Evolutionary conservation across 2,888 invertebrate genomes (phyloP).

Genomic region (Pemphredon lugubris): DNA sequence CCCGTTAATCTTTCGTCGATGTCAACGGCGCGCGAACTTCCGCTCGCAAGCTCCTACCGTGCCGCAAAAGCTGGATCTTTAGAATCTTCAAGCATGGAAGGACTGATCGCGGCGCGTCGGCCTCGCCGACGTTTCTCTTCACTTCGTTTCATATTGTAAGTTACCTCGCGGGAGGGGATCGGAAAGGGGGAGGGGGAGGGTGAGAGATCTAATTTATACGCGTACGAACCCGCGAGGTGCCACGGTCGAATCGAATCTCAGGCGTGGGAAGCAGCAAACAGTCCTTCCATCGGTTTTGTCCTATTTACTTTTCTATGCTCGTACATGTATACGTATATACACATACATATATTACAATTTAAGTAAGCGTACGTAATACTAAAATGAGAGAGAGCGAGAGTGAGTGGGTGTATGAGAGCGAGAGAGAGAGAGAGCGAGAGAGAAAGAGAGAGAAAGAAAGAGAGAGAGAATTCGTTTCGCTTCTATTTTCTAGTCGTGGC

Average conservation of each 20-base stretch:
- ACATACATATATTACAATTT: not conserved
- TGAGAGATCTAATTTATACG: not conserved
- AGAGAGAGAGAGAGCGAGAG: too few relatives aligned
- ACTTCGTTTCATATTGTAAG: too few relatives aligned
- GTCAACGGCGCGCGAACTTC: conserved; percentile 11
- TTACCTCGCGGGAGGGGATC: too few relatives aligned
- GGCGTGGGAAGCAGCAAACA: not conserved
- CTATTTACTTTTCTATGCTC: conserved; percentile 19
- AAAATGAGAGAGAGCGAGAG: conserved; percentile 6
- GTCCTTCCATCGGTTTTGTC: conserved; percentile 12
- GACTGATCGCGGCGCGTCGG: conserved; percentile 2
- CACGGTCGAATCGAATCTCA: conserved; percentile 21
- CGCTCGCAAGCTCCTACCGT: conserved; percentile 10
- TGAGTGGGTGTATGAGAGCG: too few relatives aligned
- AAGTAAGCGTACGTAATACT: conserved; percentile 30
- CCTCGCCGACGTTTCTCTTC: not conserved
- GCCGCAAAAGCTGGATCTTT: conserved; percentile 6
- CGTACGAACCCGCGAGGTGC: not conserved
- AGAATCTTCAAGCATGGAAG: conserved; percentile 12
- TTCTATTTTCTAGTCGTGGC: conserved; percentile 40
- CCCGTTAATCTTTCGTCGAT: conserved; percentile 5
- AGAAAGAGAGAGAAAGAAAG: conserved; percentile 2
- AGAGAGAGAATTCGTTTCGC: conserved; percentile 15
- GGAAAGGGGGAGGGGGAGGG: too few relatives aligned
- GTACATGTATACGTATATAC: not conserved